phyloP scores from a whole-genome alignment of 1,140 invertebrate genomes.

The Brachionus sp. region DNA sequence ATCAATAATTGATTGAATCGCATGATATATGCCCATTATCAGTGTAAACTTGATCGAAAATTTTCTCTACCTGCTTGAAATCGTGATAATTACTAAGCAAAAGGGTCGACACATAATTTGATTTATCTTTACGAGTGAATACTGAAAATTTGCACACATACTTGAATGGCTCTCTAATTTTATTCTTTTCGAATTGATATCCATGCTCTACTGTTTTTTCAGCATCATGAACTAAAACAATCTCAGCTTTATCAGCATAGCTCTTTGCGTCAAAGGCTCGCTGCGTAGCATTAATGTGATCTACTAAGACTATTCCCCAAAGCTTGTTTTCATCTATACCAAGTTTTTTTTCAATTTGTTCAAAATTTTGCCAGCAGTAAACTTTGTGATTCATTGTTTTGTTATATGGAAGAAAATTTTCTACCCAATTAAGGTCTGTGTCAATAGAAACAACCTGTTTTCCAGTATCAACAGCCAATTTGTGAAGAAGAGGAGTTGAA shows the following conservation, averaged over 20 bases:
- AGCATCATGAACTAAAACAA: conserved; percentile 16
- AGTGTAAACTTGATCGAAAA: background rate
- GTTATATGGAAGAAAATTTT: conserved; percentile 30
- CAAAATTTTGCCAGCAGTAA: background rate
- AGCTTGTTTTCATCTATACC: background rate
- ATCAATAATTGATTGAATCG: conserved; percentile 1
- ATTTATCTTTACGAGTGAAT: background rate
- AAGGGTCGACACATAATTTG: background rate
- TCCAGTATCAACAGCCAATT: background rate
- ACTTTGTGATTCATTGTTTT: background rate
- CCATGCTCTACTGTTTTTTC: background rate
- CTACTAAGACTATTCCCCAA: conserved; percentile 26
- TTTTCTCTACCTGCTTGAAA: background rate
- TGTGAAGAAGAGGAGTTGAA: conserved; percentile 25
- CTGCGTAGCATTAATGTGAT: background rate
- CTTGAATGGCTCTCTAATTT: background rate
- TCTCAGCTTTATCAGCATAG: background rate
- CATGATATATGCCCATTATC: conserved; percentile 7
- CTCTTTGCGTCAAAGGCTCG: background rate
- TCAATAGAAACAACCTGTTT: conserved; percentile 20
- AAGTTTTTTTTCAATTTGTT: background rate
- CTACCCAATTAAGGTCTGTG: background rate
- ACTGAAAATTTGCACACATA: conserved; percentile 26
- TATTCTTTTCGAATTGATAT: conserved; percentile 41
- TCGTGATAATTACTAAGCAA: background rate